Conservation (phyloP, 2,888 invertebrate species). For the Serrognathus titanus region DNA sequence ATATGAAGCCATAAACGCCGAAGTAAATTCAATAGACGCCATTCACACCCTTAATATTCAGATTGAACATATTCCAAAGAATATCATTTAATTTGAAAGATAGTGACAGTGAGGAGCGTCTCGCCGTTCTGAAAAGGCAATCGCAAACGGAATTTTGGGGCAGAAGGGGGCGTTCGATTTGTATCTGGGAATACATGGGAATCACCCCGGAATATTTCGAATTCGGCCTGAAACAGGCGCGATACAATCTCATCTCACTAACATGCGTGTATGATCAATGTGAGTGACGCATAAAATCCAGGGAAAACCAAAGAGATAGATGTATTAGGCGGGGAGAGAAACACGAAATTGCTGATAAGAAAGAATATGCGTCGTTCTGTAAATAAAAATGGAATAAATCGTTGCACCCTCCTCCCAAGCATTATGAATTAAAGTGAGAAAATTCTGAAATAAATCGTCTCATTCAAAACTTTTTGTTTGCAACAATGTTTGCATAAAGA, state of each 20-base stretch:
- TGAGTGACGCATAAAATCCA: constrained; percentile 1
- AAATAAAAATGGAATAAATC: too few species aligned
- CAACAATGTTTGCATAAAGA: too few species aligned
- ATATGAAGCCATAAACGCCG: too few species aligned
- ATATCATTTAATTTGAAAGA: constrained; percentile 2
- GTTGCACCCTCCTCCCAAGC: too few species aligned
- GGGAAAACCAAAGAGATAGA: background rate
- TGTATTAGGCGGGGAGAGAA: too few species aligned
- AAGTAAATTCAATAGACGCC: too few species aligned
- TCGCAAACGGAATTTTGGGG: constrained; percentile 7
- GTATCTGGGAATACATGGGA: constrained; percentile 3
- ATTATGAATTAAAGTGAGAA: too few species aligned
- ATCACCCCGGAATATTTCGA: background rate
- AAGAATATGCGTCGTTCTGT: too few species aligned
- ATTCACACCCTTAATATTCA: background rate
- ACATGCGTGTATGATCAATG: constrained; percentile 14
- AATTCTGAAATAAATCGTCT: too few species aligned
- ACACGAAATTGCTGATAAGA: too few species aligned
- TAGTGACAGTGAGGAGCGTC: background rate
- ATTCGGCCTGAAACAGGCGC: constrained; percentile 1
- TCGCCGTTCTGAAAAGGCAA: background rate
- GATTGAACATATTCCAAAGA: background rate
- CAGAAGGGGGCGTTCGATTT: background rate
- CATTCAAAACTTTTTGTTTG: too few species aligned
- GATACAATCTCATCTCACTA: constrained; percentile 11